Evolutionary conservation across 1,140 invertebrate species (phyloP).

Genomic region (Grapholita molesta): DNA sequence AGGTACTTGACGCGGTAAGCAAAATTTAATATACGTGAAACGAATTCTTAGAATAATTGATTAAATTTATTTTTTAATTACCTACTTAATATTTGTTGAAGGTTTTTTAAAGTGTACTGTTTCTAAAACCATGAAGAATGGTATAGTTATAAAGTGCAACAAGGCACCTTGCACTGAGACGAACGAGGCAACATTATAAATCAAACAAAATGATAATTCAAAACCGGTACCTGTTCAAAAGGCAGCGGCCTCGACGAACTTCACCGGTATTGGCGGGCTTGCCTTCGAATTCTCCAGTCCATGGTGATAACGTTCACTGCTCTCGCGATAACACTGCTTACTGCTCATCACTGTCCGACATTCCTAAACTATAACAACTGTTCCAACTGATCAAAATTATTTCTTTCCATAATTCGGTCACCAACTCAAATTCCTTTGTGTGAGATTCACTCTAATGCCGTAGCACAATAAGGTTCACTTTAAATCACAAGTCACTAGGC

Average conservation of each 20-base stretch:
- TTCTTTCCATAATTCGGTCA: constrained; percentile 54
- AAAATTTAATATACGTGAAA: background rate
- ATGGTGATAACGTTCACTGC: constrained; percentile 44
- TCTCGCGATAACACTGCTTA: constrained; percentile 28
- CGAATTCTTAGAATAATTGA: background rate
- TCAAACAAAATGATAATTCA: constrained; percentile 74
- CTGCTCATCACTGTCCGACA: constrained; percentile 16
- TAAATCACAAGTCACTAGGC: constrained; percentile 34
- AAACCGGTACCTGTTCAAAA: constrained; percentile 76
- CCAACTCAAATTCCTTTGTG: constrained; percentile 27
- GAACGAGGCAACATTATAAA: constrained; percentile 52
- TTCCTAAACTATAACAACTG: constrained; percentile 41
- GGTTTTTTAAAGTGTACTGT: too few relatives aligned
- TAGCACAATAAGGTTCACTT: constrained; percentile 50
- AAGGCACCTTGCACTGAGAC: constrained; percentile 39
- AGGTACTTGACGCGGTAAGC: background rate
- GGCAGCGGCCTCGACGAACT: constrained; percentile 62
- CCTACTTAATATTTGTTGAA: too few relatives aligned
- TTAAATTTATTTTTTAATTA: background rate
- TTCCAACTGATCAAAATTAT: constrained; percentile 52
- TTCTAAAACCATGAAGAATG: background rate
- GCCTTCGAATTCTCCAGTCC: constrained; percentile 59
- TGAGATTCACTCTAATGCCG: constrained; percentile 44
- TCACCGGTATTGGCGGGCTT: constrained; percentile 51
- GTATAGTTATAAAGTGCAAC: constrained; percentile 16